Evolutionary conservation across 2,888 invertebrate genomes (phyloP), one percentile per base, ranked within the genome.

Genomic region (Drosophila austrosaltans): DNA sequence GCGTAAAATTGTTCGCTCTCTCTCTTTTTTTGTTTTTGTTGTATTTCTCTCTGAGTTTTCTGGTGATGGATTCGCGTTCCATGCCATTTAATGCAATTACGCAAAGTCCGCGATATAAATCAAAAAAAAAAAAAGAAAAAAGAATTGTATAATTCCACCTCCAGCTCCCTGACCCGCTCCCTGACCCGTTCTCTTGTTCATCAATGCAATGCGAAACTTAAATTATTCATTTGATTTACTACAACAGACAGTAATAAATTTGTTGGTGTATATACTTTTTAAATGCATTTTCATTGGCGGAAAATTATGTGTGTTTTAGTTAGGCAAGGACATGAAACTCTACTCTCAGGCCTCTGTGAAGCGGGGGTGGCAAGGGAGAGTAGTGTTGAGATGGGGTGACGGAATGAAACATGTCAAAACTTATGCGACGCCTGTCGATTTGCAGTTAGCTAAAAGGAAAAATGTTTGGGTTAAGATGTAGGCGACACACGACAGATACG

Each of bases 51-150:
- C 32, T 7, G 53, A 63, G 68, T 66, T 64, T 66, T 76, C 40
- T 54, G 66, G 63, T 67, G 69, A 71, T 77, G 75, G 68, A 73
- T 82, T 77, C 68, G 74, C 48, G 84, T 85, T 85, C 81, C 84
- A 81, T 86, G 67, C 81, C 88, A 86, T 85, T 85, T 82, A 85
- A 88, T 85, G 88, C 86, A 88, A 88, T 85, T 85, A 85, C 79
- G 74, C 66, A 84, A 81, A 82, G 74, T 64, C 30, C 72, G 69
- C 69, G 84, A 87, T 81, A 81, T 84, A 79, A 82, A 87, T 87
- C 82, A 81, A 77, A 82, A 53, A 77, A 79, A 79, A 73, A 67
- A 62, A 74, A 69, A 70, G 69, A 66, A 84, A 77, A 67, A 44
- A 42, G 42, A 72, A 66, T 65, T 71, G 65, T 71, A 66, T 72